Base-by-base conservation (phyloP, 1,140 invertebrate genomes). In the Choristoneura fumiferana region DNA sequence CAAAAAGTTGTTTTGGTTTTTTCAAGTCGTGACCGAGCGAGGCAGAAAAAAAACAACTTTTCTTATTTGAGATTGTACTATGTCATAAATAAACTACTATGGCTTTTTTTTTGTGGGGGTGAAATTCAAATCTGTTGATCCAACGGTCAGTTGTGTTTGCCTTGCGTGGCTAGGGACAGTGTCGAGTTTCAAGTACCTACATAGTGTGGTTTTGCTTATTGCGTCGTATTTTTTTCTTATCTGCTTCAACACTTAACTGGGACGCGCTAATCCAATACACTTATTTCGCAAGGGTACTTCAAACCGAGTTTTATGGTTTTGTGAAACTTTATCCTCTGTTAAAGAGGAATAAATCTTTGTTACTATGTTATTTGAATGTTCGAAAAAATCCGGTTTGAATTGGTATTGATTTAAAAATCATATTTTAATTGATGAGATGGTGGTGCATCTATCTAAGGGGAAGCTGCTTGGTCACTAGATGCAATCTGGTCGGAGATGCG, bases 1-100 rank as follows among this genome's bases (percentile, higher is more conserved):
- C 74, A 86, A 86, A 84, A 86, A 84, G 76, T 75, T 86, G 84
- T 87, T 88, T 79, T 84, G 78, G 72, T 86, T 81, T 88, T 87
- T 85, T 84, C 72, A 65, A 61, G 34, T 53, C 63, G 54, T 55
- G 65, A 58, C 54, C 66, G 63, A 60, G 60, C 58, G 15, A 56
- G 53, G 33, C 60, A 60, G 52, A 72, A 71, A 79, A 76, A 77
- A 66, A 53, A 15, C 61, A 52, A 57, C 56, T 75, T 66, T 64
- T 81, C 74, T 83, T 78, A 69, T 83, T 81, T 63, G 75, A 80
- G 60, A 76, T 72, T 71, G 76, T 84, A 79, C 76, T 76, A 76
- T 65, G 70, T 73, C 73, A 71, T 83, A 79, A 81, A 80, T 77
- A 78, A 76, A 77, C 71, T 73, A 72, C 73, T 73, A 79, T 66